Percentiles rank a stretch among this genome's conserved stretches.
These are phyloP conservation scores for Pterois miles DNA, from an alignment of 2,797 vertebrate genomes.

Conservation along the genomic window DNA sequence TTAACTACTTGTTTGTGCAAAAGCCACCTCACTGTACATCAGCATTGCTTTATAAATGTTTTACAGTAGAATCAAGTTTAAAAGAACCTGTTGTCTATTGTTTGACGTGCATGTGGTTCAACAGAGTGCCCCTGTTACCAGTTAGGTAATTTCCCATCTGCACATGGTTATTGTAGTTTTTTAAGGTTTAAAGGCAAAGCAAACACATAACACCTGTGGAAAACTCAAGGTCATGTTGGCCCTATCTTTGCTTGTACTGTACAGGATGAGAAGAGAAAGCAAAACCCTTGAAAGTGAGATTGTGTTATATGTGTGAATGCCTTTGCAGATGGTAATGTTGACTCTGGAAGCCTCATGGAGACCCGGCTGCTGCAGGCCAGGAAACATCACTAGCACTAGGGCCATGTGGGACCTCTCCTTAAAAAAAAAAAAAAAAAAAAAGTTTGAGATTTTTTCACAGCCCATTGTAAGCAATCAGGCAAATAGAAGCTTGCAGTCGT, in stretches of 20 bases:
- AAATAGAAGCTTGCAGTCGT: conserved; percentile 80
- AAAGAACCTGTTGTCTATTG: conserved; percentile 10
- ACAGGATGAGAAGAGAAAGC: conserved; percentile 59
- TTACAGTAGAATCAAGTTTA: background rate
- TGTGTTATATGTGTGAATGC: conserved; percentile 62
- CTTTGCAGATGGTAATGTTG: conserved; percentile 81
- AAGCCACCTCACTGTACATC: background rate
- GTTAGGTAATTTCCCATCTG: conserved; percentile 52
- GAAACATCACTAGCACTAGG: conserved; percentile 89
- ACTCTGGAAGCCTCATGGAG: conserved; percentile 75
- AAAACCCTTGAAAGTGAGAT: conserved; percentile 38
- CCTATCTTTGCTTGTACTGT: conserved; percentile 40
- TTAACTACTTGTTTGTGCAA: conserved; percentile 1
- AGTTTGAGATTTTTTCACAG: conserved; percentile 82
- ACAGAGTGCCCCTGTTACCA: conserved; percentile 32
- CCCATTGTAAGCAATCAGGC: conserved; percentile 85
- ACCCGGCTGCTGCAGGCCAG: conserved; percentile 70
- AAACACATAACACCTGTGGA: conserved; percentile 37
- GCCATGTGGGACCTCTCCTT: conserved; percentile 84
- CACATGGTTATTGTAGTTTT: conserved; percentile 32
- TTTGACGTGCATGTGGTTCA: conserved; percentile 8
- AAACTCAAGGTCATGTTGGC: conserved; percentile 35
- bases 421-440: conserved; percentile 48
- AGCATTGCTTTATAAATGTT: background rate
- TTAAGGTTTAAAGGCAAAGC: conserved; percentile 39